phyloP scores from a whole-genome alignment of 2,888 invertebrate genomes.

The Apotomis turbidana region DNA sequence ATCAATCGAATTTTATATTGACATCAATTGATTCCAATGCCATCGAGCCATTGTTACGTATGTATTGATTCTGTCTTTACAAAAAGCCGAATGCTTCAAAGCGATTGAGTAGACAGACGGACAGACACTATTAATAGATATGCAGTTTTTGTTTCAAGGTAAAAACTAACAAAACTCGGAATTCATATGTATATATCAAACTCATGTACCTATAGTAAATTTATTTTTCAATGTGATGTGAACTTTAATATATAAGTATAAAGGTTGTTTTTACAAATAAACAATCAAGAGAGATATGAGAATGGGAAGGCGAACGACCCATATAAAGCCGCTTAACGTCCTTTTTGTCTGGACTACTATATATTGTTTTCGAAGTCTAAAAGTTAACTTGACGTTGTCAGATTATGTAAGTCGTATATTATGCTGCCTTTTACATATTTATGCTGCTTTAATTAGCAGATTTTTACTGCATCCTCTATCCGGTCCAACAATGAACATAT shows the following conservation, averaged over 20 bases:
- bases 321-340: conserved; percentile 30
- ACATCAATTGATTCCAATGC: conserved; percentile 29
- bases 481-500: no score
- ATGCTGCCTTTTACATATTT: neutral
- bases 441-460: neutral
- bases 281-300: neutral
- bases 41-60: conserved; percentile 31
- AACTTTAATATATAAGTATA: neutral
- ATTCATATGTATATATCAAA: neutral
- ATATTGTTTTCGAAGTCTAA: conserved; percentile 31
- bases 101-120: conserved; percentile 24
- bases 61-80: conserved; percentile 36
- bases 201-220: neutral
- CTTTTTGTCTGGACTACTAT: conserved; percentile 34
- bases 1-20: conserved; percentile 28
- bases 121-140: conserved; percentile 34
- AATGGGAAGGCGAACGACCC: neutral
- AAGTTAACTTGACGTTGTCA: conserved; percentile 40
- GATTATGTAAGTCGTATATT: conserved; percentile 18
- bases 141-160: conserved; percentile 34
- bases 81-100: conserved; percentile 25
- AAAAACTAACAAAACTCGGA: conserved; percentile 36
- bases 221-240: neutral
- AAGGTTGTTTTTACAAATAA: conserved; percentile 6
- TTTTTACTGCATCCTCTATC: neutral